Percentiles rank a stretch among this genome's conserved stretches.
Conservation (phyloP, 2,113 vertebrate genomes). For the Sciurus niger region DNA sequence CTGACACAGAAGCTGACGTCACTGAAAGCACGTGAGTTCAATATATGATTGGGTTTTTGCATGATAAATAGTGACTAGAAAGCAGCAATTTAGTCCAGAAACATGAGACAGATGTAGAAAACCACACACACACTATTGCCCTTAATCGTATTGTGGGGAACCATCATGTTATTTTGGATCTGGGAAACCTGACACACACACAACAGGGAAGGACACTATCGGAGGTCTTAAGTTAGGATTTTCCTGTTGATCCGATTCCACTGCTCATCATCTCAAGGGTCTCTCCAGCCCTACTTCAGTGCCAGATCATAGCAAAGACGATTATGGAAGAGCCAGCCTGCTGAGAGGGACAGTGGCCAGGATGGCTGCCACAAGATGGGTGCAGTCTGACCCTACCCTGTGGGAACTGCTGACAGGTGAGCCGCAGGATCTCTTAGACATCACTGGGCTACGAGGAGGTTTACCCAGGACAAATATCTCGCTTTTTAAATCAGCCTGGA, state of each 20-base stretch:
- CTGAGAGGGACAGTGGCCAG: neutral
- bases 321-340: neutral
- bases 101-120: neutral
- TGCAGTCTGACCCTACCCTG: slow-evolving; percentile 94
- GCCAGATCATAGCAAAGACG: neutral
- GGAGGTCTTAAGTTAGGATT: neutral
- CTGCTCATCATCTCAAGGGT: neutral
- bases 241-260: neutral
- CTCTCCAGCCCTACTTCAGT: neutral
- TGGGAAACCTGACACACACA: neutral
- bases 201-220: neutral
- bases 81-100: neutral
- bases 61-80: neutral
- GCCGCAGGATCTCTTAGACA: slow-evolving; percentile 92
- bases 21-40: neutral
- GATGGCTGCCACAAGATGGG: slow-evolving; percentile 74
- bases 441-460: slow-evolving; percentile 97
- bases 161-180: neutral
- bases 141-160: neutral
- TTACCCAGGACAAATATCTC: slow-evolving; percentile 94
- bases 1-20: neutral
- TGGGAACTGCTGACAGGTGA: slow-evolving; percentile 91
- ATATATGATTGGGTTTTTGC: neutral
- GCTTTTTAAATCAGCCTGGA: slow-evolving; percentile 93
- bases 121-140: rapidly evolving